Conservation (phyloP, 2,888 invertebrate genomes). For the Zaprionus obscuricornis region DNA sequence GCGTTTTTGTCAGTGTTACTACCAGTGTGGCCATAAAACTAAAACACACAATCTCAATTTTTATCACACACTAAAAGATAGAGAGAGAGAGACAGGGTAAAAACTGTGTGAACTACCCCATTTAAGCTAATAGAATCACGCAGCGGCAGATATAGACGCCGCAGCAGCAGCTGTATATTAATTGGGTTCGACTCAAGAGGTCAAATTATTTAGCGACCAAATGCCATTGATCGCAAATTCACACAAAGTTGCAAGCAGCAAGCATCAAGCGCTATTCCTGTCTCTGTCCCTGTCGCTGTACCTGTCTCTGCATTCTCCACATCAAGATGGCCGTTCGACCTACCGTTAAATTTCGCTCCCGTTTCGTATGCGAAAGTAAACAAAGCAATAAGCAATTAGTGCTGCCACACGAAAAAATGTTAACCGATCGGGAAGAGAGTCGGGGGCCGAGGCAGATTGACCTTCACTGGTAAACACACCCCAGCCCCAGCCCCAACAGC, state of each 20-base stretch:
- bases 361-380: conserved; percentile 62
- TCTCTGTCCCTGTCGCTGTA: too few species aligned
- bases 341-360: conserved; percentile 68
- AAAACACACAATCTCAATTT: conserved; percentile 32
- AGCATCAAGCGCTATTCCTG: neutral
- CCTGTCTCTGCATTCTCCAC: neutral
- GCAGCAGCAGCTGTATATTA: conserved; percentile 46
- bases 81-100: neutral
- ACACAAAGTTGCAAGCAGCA: conserved; percentile 40
- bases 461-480: conserved; percentile 62
- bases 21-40: conserved; percentile 54
- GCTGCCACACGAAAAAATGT: conserved; percentile 51
- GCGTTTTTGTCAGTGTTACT: conserved; percentile 43
- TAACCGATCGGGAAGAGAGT: neutral
- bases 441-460: conserved; percentile 21
- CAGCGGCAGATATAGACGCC: conserved; percentile 12
- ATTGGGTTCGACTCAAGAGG: conserved; percentile 71
- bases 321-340: conserved; percentile 19
- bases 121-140: conserved; percentile 65
- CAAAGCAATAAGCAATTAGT: conserved; percentile 71
- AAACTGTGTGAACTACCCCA: conserved; percentile 32
- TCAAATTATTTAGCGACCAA: conserved; percentile 71
- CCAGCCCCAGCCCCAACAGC: conserved; percentile 33
- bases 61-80: conserved; percentile 10
- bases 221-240: conserved; percentile 68